Evolutionary conservation across 2,888 invertebrate species (phyloP).

Genomic region (Chrysina gloriosa): DNA sequence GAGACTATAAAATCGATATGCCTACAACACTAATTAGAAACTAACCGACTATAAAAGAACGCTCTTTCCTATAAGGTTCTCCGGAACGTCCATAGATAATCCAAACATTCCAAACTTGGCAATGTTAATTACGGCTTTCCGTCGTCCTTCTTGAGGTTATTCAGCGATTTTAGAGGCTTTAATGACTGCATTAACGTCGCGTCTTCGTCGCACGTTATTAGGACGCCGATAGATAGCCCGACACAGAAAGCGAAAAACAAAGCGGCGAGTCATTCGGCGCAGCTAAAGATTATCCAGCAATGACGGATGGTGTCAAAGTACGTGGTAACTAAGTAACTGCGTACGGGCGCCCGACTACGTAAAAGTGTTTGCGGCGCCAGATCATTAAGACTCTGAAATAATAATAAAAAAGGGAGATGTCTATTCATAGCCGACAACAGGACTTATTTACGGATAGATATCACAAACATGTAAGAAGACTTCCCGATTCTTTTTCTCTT

Average conservation of each 20-base stretch:
- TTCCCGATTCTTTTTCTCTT: not conserved
- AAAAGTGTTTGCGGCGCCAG: slow-evolving; percentile 31
- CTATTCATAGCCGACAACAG: slow-evolving; percentile 22
- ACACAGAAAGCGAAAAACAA: slow-evolving; percentile 1
- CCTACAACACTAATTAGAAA: too few species aligned
- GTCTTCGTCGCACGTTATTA: not conserved
- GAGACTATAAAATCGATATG: too few species aligned
- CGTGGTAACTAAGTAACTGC: not conserved
- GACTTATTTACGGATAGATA: slow-evolving; percentile 20
- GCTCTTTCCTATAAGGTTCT: too few species aligned
- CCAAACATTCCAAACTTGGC: not conserved
- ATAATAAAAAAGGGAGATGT: slow-evolving; percentile 26
- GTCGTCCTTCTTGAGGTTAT: not conserved
- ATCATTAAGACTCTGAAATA: slow-evolving; percentile 33
- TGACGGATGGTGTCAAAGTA: slow-evolving; percentile 29
- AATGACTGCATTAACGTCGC: slow-evolving; percentile 9
- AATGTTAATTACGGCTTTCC: slow-evolving; percentile 1
- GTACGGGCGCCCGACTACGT: slow-evolving; percentile 3
- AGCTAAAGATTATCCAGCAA: slow-evolving; percentile 28
- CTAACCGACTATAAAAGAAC: too few species aligned
- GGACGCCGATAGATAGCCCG: slow-evolving; percentile 1
- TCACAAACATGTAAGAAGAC: not conserved
- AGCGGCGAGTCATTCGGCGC: slow-evolving; percentile 3
- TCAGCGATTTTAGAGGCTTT: slow-evolving; percentile 11
- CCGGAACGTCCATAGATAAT: too few species aligned